Evolutionary conservation across 92 coral and sea anemone genomes (phyloP).

Genomic region (Zoanthus sociatus): DNA sequence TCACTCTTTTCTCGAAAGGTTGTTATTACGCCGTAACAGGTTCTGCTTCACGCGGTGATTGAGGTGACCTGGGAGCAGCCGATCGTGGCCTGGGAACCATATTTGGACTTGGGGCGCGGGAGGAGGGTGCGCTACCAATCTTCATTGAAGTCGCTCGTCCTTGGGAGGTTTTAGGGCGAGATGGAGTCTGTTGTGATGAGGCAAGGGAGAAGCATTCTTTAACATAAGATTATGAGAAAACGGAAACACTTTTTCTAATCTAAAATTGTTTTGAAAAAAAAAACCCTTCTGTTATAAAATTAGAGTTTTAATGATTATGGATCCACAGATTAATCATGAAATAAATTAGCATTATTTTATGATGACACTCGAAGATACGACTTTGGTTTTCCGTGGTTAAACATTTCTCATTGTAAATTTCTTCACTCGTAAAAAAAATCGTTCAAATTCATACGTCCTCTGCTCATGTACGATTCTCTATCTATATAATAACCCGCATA

Average conservation of each 20-base stretch:
- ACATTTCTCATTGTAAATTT: no score
- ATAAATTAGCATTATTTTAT: no score
- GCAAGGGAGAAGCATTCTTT: background rate
- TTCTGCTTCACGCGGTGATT: constrained; percentile 70
- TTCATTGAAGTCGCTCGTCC: constrained; percentile 79
- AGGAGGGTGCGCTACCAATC: constrained; percentile 69
- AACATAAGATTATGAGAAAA: background rate
- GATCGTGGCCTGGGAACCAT: constrained; percentile 79
- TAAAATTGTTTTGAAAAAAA: no score
- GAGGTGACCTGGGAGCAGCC: constrained; percentile 84
- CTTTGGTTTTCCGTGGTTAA: no score
- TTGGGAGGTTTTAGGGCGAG: constrained; percentile 67
- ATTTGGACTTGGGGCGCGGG: constrained; percentile 80
- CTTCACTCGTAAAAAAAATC: no score
- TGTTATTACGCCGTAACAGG: constrained; percentile 59
- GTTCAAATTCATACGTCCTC: no score
- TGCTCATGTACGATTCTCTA: no score
- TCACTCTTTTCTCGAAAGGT: background rate
- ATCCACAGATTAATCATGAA: no score
- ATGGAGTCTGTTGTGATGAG: constrained; percentile 27
- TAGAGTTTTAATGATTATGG: no score
- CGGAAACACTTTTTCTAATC: background rate
- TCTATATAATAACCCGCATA: no score
- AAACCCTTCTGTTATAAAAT: no score
- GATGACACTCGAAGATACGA: no score